These are phyloP conservation scores for Oenanthe oenanthe DNA, from an alignment of 2,113 vertebrate genomes.

Conservation along the genomic window DNA sequence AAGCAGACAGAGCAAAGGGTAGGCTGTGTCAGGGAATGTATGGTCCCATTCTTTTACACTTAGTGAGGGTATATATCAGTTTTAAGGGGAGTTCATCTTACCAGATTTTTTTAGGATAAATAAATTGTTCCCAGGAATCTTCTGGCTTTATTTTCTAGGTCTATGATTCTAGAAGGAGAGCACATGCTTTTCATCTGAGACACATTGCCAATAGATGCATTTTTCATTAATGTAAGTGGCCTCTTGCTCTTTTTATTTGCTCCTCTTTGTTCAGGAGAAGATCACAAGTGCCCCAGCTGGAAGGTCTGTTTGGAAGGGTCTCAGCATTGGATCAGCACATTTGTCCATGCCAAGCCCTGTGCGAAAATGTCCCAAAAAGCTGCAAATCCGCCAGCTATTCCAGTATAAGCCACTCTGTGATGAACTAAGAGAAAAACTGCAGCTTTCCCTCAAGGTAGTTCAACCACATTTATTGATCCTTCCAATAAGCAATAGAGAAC, in stretches of 20 bases:
- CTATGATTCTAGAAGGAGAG: background rate
- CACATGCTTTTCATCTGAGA: background rate
- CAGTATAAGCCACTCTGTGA: conserved; percentile 76
- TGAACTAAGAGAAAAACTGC: conserved; percentile 72
- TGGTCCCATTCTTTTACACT: background rate
- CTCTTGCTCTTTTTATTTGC: background rate
- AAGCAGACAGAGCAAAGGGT: background rate
- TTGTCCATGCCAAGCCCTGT: background rate
- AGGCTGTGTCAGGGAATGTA: background rate
- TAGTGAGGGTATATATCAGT: background rate
- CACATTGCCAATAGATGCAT: background rate
- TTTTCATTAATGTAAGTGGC: background rate
- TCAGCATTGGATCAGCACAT: conserved; percentile 57
- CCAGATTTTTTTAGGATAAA: background rate
- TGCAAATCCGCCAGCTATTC: conserved; percentile 84
- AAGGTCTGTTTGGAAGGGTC: conserved; percentile 65
- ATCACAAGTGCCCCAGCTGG: conserved; percentile 63
- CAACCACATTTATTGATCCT: background rate
- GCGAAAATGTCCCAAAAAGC: conserved; percentile 78
- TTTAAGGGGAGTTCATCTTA: background rate
- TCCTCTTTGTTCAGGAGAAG: conserved; percentile 72
- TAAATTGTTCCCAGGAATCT: background rate
- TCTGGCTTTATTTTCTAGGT: background rate
- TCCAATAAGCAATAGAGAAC: background rate
- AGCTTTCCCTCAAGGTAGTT: conserved; percentile 84